A percentile compares a stretch with the other conserved stretches of the same genome.
These are phyloP conservation scores for Isotomurus palustris DNA, from an alignment of 2,888 invertebrate species.

Conservation along the genomic window DNA sequence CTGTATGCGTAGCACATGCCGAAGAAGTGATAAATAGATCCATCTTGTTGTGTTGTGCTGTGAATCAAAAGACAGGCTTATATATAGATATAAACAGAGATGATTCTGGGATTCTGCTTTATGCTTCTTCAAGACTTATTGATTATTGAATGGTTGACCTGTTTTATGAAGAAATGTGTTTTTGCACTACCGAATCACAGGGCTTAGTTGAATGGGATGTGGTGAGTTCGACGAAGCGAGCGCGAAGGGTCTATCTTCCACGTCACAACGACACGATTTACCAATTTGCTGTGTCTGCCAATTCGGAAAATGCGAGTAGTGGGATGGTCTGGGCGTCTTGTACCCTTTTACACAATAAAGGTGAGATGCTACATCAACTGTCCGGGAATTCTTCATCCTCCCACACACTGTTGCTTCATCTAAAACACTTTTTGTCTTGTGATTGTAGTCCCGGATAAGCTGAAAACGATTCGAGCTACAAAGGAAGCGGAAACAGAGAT, in stretches of 20 bases:
- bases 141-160: no score
- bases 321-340: conserved; percentile 83
- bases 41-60: no score
- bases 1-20: no score
- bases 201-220: conserved; percentile 39
- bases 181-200: no score
- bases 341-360: conserved; percentile 56
- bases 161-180: no score
- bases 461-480: conserved; percentile 58
- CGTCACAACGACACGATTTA: conserved; percentile 53
- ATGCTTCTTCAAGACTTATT: no score
- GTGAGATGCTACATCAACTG: no score
- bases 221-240: conserved; percentile 18
- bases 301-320: conserved; percentile 64
- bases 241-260: conserved; percentile 26
- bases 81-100: no score
- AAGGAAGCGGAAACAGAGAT: conserved; percentile 56
- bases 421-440: conserved; percentile 21
- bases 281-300: conserved; percentile 78
- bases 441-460: conserved; percentile 56
- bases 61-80: no score
- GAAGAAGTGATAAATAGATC: no score
- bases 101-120: no score
- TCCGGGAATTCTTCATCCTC: no score
- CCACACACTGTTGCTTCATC: neutral